Percentiles rank a stretch among this genome's conserved stretches.
phyloP scores from a whole-genome alignment of 2,113 vertebrate species.

The Apodemus speciosus region DNA sequence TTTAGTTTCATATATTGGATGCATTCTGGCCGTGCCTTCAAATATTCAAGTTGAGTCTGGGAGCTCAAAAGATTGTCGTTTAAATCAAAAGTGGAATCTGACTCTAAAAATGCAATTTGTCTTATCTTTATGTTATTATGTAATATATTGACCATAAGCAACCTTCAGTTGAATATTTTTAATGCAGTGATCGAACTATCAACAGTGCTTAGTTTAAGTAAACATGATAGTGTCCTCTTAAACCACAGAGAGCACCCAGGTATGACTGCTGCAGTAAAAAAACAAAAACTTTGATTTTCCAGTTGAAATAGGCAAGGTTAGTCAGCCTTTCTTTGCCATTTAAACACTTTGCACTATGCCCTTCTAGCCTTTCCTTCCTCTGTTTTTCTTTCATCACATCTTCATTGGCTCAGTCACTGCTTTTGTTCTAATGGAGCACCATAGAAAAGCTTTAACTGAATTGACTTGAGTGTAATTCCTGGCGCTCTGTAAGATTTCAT shows the following conservation, averaged over 20 bases:
- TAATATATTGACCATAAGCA: not conserved
- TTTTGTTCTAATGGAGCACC: not conserved
- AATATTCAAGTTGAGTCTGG: not conserved
- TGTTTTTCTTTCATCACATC: not conserved
- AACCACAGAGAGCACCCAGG: not conserved
- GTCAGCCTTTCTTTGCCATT: not conserved
- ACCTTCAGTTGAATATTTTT: slow-evolving; percentile 46
- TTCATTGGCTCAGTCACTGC: not conserved
- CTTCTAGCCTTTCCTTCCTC: not conserved
- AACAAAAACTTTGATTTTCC: not conserved
- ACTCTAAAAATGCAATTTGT: slow-evolving; percentile 34
- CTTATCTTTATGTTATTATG: slow-evolving; percentile 11
- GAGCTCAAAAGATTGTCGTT: not conserved
- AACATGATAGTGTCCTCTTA: slow-evolving; percentile 36
- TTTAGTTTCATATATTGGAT: not conserved
- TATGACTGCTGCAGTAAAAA: not conserved
- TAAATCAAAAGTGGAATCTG: slow-evolving; percentile 31
- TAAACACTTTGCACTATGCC: not conserved
- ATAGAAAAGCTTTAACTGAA: not conserved
- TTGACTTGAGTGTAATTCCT: not conserved
- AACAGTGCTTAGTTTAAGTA: slow-evolving; percentile 58
- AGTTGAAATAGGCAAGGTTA: not conserved
- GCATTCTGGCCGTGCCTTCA: slow-evolving; percentile 30
- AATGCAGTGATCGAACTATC: slow-evolving; percentile 33
- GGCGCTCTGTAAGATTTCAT: not conserved